These are phyloP conservation scores for Datnioides undecimradiatus DNA, from an alignment of 2,113 vertebrate genomes.

Conservation along the genomic window DNA sequence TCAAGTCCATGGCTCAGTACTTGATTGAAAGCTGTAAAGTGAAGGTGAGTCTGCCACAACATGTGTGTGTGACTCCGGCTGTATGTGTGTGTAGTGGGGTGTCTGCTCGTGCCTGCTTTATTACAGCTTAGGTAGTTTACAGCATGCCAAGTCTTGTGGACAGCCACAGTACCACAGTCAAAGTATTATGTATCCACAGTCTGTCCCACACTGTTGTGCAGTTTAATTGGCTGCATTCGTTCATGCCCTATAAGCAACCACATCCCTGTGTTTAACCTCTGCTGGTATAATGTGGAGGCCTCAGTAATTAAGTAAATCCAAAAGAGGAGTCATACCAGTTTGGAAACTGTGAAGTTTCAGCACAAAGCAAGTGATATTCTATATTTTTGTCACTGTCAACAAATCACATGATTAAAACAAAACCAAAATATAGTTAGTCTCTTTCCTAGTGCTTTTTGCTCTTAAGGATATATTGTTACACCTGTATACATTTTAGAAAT, in stretches of 20 bases:
- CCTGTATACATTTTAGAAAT: too few species aligned
- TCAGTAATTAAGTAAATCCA: slow-evolving; percentile 25
- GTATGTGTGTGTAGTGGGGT: too few species aligned
- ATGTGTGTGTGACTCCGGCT: slow-evolving; percentile 20
- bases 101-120: background rate
- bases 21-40: slow-evolving; percentile 95
- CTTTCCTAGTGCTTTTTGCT: too few species aligned
- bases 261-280: slow-evolving; percentile 62
- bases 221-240: slow-evolving; percentile 57
- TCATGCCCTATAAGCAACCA: slow-evolving; percentile 55
- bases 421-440: background rate
- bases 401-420: background rate
- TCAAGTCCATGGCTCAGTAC: slow-evolving; percentile 98
- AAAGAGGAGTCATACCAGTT: background rate
- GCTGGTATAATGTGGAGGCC: slow-evolving; percentile 36
- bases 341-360: slow-evolving; percentile 13
- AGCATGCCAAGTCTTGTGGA: slow-evolving; percentile 59
- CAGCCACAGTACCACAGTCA: slow-evolving; percentile 48
- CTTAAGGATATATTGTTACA: too few species aligned
- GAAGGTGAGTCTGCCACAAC: slow-evolving; percentile 84
- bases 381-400: background rate
- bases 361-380: background rate
- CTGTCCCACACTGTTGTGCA: slow-evolving; percentile 37
- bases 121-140: slow-evolving; percentile 25
- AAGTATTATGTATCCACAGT: slow-evolving; percentile 47